A percentile compares a stretch with the other conserved stretches of the same genome.
phyloP scores from a whole-genome alignment of 2,797 vertebrate genomes.

The Leptatherina wallacei region DNA sequence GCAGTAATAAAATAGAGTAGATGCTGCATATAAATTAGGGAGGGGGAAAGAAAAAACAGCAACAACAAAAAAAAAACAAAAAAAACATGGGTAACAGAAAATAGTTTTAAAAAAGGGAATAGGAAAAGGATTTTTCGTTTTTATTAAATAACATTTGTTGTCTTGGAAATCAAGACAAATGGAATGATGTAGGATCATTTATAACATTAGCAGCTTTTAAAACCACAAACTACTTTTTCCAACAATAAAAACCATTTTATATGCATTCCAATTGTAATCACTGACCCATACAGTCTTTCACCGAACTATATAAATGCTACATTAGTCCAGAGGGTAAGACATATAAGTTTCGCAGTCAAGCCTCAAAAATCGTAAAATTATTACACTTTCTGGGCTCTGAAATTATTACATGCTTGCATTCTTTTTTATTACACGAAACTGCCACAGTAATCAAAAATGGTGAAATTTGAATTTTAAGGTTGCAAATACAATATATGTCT shows the following conservation, averaged over 20 bases:
- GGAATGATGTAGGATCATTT: slow-evolving; percentile 6
- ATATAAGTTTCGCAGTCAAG: background rate
- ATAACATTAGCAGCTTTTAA: background rate
- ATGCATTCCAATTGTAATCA: background rate
- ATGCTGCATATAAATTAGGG: background rate
- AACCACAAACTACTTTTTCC: background rate
- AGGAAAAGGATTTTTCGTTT: background rate
- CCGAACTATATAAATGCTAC: background rate
- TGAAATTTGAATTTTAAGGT: no score
- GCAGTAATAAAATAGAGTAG: slow-evolving; percentile 14
- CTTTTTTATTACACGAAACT: no score
- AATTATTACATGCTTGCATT: no score
- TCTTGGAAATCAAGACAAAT: background rate
- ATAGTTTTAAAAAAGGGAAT: background rate
- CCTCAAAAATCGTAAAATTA: background rate
- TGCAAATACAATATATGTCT: no score
- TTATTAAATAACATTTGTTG: background rate
- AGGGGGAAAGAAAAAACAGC: no score
- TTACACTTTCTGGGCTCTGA: background rate
- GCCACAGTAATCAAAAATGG: no score
- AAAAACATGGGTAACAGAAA: background rate
- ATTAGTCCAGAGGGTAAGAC: no score
- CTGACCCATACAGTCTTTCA: background rate
- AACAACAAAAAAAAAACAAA: background rate
- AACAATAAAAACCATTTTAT: background rate